Evolutionary conservation across 2,888 invertebrate species (phyloP).

Genomic region (Eurytoma adleriae): DNA sequence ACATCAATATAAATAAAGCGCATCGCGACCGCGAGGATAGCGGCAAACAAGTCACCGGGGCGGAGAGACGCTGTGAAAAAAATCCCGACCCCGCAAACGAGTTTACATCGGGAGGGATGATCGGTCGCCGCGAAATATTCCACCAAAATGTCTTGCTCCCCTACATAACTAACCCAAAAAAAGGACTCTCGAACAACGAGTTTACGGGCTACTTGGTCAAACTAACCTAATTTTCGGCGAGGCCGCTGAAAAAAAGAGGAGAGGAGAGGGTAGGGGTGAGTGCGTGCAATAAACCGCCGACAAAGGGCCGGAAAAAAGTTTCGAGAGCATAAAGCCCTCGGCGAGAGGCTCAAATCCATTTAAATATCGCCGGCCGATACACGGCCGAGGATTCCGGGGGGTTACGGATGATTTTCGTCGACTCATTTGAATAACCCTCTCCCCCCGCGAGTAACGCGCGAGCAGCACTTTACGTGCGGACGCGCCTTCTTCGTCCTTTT

Average conservation of each 20-base stretch:
- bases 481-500: constrained; percentile 18
- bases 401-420: constrained; percentile 72
- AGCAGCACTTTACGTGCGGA: constrained; percentile 30
- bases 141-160: constrained; percentile 14
- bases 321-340: constrained; percentile 61
- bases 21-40: no score
- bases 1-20: no score
- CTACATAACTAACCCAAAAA: background rate
- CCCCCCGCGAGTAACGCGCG: constrained; percentile 20
- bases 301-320: constrained; percentile 65
- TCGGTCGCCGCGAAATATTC: no score
- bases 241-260: background rate
- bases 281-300: constrained; percentile 62
- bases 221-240: constrained; percentile 48
- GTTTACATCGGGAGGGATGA: background rate
- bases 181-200: background rate
- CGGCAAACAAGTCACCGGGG: background rate
- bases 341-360: constrained; percentile 67
- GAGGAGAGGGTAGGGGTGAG: background rate
- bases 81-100: background rate
- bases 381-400: constrained; percentile 58
- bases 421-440: constrained; percentile 73
- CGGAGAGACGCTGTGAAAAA: background rate
- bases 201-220: constrained; percentile 37
- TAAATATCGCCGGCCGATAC: constrained; percentile 70